Base-by-base conservation (phyloP, 2,113 vertebrate genomes). In the Tylochromis polylepis region DNA sequence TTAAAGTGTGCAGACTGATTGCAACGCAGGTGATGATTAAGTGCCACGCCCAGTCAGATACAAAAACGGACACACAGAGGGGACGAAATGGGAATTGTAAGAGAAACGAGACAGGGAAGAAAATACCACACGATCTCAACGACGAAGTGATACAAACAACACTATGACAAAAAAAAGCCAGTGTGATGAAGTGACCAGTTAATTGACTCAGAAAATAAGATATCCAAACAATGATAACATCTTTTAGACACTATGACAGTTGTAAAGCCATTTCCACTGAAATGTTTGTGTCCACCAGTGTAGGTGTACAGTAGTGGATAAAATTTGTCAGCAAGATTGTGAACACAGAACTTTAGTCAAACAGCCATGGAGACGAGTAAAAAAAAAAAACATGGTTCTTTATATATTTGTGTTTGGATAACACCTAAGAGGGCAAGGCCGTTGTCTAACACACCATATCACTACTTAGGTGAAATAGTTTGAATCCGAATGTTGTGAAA, bases 401-500 rank as follows among this genome's bases (percentile, higher is more conserved):
- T 56, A 72, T 29, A 81, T 51, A 72, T 85, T 43, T 16, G 79
- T 82, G 22, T 57, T 78, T 72, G 15, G n/a, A 46, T 57, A 87
- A 84, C 24, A 53, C 18, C 22, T 67, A 14, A 84, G 15, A 88
- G n/a, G 59, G 75, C 11, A 49, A 81, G 38, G 12, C 51, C 4
- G 18, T 82, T 79, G 31, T 80, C 56, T 53, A 67, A 60, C 18
- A 67, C 18, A 27, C 38, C 16, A 31, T 51, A 18, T 58, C 14
- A 34, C 22, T 78, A 75, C 60, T 89, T 57, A 18, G 8, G 72
- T 65, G 46, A 67, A 90, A 83, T 53, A 56, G 27, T 77, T 78
- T 75, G 4, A 77, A 87, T 85, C 49, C 81, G 46, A 88, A 86
- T 59, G 38, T 53, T 58, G 86, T 38, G 67, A 89, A 79, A 88